Evolutionary conservation across 2,797 vertebrate genomes (phyloP), one percentile per base, ranked within the genome.

Genomic region (Sebastes variabilis): DNA sequence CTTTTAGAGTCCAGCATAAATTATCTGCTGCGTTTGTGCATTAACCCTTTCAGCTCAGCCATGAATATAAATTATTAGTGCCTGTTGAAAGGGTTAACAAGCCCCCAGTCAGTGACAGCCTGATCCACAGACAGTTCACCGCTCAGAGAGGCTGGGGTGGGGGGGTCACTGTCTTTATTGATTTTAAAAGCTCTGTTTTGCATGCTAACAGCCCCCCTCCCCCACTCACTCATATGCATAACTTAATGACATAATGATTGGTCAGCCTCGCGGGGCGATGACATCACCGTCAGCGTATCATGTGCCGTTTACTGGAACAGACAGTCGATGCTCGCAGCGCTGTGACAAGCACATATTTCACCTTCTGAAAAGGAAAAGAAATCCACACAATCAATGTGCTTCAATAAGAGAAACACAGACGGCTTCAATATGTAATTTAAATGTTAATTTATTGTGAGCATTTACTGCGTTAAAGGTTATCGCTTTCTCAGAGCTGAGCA

Each of bases 241-340:
- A 67, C n/a, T 3, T 86, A 89, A 87, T 85, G 90, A 82, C 67
- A 67, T 89, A 90, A 83, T 80, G 90, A 93, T 88, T 5, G 56
- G 81, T 66, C 58, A 27, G 83, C 67, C 92, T 81, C 82, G 3
- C 0, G 38, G 75, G 91, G 49, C 11, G 66, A 90, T 95, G 93
- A 95, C 90, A 88, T 95, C 94, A 93, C 82, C 56, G 49, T 18
- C 75, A 62, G 61, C 59, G 29, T 67, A 81, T 92, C 67, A 16
- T 27, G 80, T 82, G 74, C 13, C 27, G 14, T 84, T 93, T 92
- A 81, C 93, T 29, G 90, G 94, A 92, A 92, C 30, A 67, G 1
- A 65, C 62, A n/a, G 75, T 79, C 72, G 42, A 82, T 80, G 73
- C 18, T 52, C 2, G 24, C 65, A 2, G 3, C 7, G 74, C 62